Conservation (phyloP, 2,113 vertebrate genomes). For the Ahaetulla prasina region DNA sequence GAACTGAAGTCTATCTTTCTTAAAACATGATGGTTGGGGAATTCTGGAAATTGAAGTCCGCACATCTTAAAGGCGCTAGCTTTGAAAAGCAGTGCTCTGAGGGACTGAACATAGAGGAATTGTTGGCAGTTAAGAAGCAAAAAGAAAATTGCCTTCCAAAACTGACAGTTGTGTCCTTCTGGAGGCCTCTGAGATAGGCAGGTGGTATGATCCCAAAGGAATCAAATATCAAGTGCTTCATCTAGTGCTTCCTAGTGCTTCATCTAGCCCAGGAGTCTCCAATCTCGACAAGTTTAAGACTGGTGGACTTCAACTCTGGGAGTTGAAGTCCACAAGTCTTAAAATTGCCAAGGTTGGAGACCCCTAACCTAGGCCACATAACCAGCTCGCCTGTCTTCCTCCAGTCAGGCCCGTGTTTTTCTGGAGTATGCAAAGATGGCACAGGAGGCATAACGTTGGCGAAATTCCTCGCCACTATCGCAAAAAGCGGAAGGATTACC, state of each 20-base stretch:
- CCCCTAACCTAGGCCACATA: neutral
- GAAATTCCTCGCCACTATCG: neutral
- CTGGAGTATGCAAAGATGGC: neutral
- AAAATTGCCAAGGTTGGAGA: no score
- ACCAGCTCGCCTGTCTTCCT: accelerated
- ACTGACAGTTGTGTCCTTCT: neutral
- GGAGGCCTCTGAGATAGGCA: neutral
- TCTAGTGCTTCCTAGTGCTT: no score
- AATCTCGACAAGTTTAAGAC: no score
- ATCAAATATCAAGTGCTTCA: neutral
- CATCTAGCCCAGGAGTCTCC: neutral
- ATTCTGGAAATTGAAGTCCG: neutral
- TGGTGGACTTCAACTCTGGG: no score
- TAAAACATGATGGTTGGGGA: no score
- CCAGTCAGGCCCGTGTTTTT: neutral
- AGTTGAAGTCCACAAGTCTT: no score
- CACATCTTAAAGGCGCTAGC: neutral
- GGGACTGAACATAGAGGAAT: neutral
- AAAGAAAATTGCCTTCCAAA: no score
- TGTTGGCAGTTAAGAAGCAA: no score
- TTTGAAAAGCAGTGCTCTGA: neutral
- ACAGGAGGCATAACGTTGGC: neutral
- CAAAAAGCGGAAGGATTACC: slow-evolving; percentile 32
- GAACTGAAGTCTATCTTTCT: no score
- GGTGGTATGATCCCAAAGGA: neutral